Evolutionary conservation across 1,140 invertebrate species (phyloP).

Genomic region (Drosophila obscura): DNA sequence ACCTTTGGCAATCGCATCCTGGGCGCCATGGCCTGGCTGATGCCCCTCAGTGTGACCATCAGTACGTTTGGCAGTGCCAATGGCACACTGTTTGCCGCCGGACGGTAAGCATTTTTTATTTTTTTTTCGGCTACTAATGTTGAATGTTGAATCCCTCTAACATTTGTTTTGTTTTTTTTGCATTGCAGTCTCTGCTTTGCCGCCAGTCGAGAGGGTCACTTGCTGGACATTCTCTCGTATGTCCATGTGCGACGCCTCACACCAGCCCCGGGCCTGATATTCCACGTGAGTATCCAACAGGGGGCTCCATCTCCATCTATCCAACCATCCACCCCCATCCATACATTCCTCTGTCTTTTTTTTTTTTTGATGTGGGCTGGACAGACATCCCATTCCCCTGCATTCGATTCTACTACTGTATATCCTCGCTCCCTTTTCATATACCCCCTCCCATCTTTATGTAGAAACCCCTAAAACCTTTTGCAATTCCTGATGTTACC

Average conservation of each 20-base stretch:
- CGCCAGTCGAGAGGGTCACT: slow-evolving; percentile 96
- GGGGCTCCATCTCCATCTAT: not conserved
- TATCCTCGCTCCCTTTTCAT: too few relatives aligned
- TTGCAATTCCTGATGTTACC: too few relatives aligned
- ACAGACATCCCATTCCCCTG: too few relatives aligned
- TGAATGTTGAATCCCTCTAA: not conserved
- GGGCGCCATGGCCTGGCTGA: slow-evolving; percentile 94
- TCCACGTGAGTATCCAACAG: slow-evolving; percentile 90
- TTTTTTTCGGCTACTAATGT: not conserved
- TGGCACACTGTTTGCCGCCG: slow-evolving; percentile 96
- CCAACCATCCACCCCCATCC: too few relatives aligned
- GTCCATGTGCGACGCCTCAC: slow-evolving; percentile 96
- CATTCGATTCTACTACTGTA: too few relatives aligned
- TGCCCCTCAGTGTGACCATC: slow-evolving; percentile 97
- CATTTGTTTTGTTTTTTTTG: slow-evolving; percentile 1
- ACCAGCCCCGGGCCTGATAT: slow-evolving; percentile 97
- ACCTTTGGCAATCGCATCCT: slow-evolving; percentile 94
- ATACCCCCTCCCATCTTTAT: too few relatives aligned
- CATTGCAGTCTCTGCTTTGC: slow-evolving; percentile 93
- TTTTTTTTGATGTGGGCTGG: not conserved
- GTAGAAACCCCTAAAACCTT: too few relatives aligned
- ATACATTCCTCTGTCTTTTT: too few relatives aligned
- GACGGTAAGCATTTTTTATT: slow-evolving; percentile 87
- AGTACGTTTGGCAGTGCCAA: slow-evolving; percentile 99
- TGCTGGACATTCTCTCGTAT: slow-evolving; percentile 96